Base-by-base conservation (phyloP, 2,113 vertebrate species). In the Corythornis madagascariensis region DNA sequence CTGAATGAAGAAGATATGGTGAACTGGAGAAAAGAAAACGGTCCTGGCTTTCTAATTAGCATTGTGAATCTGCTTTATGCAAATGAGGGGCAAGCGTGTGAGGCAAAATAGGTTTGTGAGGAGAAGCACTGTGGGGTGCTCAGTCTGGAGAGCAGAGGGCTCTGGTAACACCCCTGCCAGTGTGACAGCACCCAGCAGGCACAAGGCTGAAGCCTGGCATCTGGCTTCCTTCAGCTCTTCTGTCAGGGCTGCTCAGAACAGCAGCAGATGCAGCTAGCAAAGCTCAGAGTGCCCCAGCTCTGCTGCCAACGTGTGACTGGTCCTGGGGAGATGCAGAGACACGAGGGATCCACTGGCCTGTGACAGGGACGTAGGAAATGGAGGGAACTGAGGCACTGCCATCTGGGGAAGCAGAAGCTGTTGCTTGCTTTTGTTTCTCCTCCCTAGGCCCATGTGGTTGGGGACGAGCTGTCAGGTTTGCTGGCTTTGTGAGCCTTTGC, bases 1-100 rank as follows among this genome's bases (percentile, higher is more conserved):
- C 98, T 98, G 98, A 98, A 98, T 97, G 98, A 98, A 97, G 98
- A 98, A 98, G 98, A 98, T 98, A 98, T 98, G 98, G 92, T 95
- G 95, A 95, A 90, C 90, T 77, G 95, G 95, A 97, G 97, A 97
- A 97, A 97, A 97, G 97, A 96, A 95, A 94, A 96, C 96, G 97
- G 96, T 96, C 94, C 93, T 93, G 76, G 97, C 95, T 98, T 98
- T 97, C 97, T 98, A 98, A 98, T 98, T 98, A 98, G 92, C 75
- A 61, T 95, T 95, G 90, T 3, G 65, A 73, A 93, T 93, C 97
- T 95, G 90, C 94, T 96, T 96, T 94, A 96, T 65, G 78, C 89
- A 93, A 92, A 94, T 94, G 76, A 76, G 92, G 92, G 82, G 88
- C 80, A 86, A 94, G 91, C 70, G 60, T 16, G 11, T 60, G 87